Evolutionary conservation across 1,140 invertebrate genomes (phyloP), one percentile per base, ranked within the genome.

Genomic region (Zaprionus nigranus): DNA sequence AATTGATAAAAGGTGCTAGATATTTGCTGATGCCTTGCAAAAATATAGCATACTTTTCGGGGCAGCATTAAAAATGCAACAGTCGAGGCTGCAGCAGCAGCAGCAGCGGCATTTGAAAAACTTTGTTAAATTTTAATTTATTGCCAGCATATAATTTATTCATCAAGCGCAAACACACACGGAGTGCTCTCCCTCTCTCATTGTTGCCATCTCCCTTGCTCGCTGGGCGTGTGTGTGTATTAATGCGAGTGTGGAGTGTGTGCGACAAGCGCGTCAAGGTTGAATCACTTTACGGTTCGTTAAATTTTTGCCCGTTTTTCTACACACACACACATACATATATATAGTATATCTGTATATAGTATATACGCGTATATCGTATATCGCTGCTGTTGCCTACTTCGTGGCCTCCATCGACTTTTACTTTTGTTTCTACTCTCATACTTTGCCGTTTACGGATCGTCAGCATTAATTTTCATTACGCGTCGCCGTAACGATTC

Each of bases 401-500:
- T 28, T 60, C 13, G 30, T 53, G 22, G 20, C 26, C 34, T 24
- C 30, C 51, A 49, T 26, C 68, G 78, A 78, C 77, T 88, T 87
- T 87, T 72, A 79, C 81, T 88, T 75, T 68, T 69, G 64, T 74
- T 62, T 75, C 46, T 67, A 46, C 61, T 66, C 64, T 66, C 63
- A 40, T 70, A 67, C 57, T 69, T 70, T 58, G 15, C 62, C 84
- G 81, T 85, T 88, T 88, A 88, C 81, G 85, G 85, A 82, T 88
- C 84, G 85, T 88, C 84, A 88, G 84, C 84, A 88, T 88, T 88
- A 88, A 88, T 88, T 88, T 88, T 88, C 84, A 88, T 88, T 88
- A 88, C 84, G 85, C 84, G 84, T 88, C 84, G 85, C 83, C 81
- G 81, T 84, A 90, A 90, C 84, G 84, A 76, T 88, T 88, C 85